Evolutionary conservation across 2,113 vertebrate species (phyloP).

Genomic region (Electrona antarctica): DNA sequence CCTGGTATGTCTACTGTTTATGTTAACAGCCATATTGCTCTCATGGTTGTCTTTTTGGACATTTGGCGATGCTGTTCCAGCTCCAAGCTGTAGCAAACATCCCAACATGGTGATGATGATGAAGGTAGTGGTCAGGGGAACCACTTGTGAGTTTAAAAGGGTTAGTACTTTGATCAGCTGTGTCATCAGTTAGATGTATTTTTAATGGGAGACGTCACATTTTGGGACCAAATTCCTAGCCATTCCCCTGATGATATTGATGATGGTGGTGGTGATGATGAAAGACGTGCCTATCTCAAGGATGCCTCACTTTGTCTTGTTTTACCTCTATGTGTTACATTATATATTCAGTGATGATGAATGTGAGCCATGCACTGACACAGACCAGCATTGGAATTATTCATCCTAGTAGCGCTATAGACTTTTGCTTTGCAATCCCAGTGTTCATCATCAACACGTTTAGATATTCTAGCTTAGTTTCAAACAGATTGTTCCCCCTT

Average conservation of each 20-base stretch:
- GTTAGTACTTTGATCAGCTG: no score
- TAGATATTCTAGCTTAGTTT: constrained; percentile 29
- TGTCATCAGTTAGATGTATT: no score
- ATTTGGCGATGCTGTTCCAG: constrained; percentile 18
- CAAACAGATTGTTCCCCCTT: constrained; percentile 33
- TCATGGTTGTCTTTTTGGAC: neutral
- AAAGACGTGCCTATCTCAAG: constrained; percentile 19
- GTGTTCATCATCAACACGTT: constrained; percentile 14
- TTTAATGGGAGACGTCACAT: no score
- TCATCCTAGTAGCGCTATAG: constrained; percentile 9
- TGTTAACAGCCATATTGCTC: constrained; percentile 31
- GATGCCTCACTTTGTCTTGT: constrained; percentile 24
- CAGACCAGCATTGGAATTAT: neutral
- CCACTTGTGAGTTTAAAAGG: no score
- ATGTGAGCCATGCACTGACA: no score
- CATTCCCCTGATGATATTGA: neutral
- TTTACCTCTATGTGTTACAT: constrained; percentile 15
- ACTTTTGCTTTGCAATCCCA: neutral
- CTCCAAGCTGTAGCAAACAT: constrained; percentile 15
- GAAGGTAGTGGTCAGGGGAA: neutral
- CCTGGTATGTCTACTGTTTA: constrained; percentile 19
- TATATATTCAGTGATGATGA: no score
- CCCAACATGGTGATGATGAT: constrained; percentile 37
- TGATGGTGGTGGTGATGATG: constrained; percentile 24
- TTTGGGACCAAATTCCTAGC: no score